Base-by-base conservation (phyloP, 2,113 vertebrate species). In the Lepidothrix coronata region DNA sequence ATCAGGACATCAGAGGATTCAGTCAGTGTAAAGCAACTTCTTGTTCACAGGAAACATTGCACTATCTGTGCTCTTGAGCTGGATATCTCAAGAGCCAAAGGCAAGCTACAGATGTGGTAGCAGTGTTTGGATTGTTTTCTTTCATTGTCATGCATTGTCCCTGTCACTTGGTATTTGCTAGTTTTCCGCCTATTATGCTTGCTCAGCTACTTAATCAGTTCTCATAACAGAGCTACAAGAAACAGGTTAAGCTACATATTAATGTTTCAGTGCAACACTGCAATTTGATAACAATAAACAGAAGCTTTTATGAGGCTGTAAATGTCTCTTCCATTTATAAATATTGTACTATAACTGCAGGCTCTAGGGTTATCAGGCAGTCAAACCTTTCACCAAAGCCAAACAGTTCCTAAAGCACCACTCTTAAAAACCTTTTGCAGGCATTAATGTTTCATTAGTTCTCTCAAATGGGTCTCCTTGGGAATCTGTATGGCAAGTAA, bases 201-300 rank as follows among this genome's bases (percentile, higher is more conserved):
- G 37, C 62, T 93, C 73, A 65, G 57, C 85, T 83, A 65, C 90
- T 93, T 93, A 54, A 67, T 86, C 80, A 88, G 79, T 44, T 81
- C 90, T 41, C 31, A 5, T 57, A 84, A 61, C 70, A 78, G 81
- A 94, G 79, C 85, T 74, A 49, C 68, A 75, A 92, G 91, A 75
- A 94, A 61, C 70, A 92, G 83, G 92, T 92, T 97, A 94, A 96
- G 72, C 83, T 83, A 75, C 83, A 48, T 94, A 92, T 94, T 95
- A 94, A 96, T 95, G 90, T 97, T 96, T 84, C 91, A 78, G 79
- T 86, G 92, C 91, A 96, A 62, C 46, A 30, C 54, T 91, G 93
- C 82, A 91, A 95, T 97, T 97, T 96, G 88, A 92, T 95, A 93
- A 96, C 93, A 94, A 96, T 97, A 96, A 96, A 96, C 83, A 96